phyloP scores from a whole-genome alignment of 2,113 vertebrate genomes.

The Egretta garzetta region DNA sequence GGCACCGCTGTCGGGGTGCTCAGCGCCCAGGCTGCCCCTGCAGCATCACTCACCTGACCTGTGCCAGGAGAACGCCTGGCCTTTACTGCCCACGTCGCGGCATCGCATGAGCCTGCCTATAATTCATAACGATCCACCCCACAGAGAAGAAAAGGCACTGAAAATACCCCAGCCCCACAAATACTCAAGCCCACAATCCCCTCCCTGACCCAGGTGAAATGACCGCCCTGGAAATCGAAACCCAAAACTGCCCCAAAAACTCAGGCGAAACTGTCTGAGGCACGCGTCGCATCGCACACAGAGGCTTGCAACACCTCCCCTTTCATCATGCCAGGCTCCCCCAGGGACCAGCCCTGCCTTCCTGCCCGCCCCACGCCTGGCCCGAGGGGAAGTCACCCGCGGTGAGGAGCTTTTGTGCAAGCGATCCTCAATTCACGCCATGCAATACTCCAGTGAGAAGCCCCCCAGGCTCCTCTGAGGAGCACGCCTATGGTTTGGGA shows the following conservation, averaged over 20 bases:
- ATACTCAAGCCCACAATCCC: background rate
- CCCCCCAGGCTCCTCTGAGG: accelerated
- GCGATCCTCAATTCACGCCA: background rate
- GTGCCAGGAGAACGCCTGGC: too few relatives aligned
- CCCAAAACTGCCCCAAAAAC: background rate
- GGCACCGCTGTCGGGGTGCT: accelerated
- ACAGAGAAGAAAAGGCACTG: background rate
- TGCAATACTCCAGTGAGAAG: background rate
- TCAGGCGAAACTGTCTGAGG: background rate
- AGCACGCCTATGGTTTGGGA: accelerated
- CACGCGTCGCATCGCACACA: background rate
- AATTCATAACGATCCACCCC: background rate
- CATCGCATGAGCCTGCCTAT: background rate
- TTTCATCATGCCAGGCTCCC: conserved; percentile 1
- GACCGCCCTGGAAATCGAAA: background rate
- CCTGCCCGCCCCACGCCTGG: background rate
- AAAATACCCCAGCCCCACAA: background rate
- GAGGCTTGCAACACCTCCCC: background rate
- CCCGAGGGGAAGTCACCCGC: background rate
- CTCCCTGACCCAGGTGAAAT: background rate
- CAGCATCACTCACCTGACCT: background rate
- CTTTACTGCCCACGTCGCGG: background rate
- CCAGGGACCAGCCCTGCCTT: background rate
- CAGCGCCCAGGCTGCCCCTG: background rate
- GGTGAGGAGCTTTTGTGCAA: background rate